Base-by-base conservation (phyloP, 2,888 invertebrate species). In the Drosophila conformis region DNA sequence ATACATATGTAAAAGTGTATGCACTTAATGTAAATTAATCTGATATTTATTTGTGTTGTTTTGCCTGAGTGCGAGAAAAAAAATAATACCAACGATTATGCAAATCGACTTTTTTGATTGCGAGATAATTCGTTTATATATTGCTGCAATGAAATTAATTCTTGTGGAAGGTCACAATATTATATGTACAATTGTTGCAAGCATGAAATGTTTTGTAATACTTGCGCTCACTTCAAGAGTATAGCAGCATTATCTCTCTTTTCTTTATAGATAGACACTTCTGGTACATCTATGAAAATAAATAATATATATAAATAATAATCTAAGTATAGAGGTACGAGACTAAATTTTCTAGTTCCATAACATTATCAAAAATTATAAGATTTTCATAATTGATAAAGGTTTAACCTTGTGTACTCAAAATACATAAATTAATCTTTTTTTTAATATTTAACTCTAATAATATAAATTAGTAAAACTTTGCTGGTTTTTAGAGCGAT, bases 1-100 rank as follows among this genome's bases (percentile, higher is more conserved):
- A 25, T 35, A 40, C 54, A 54, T 15, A 54, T 53, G 52, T 33
- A 53, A 25, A 18, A 36, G 13, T 35, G 2, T 27, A 6, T 49
- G 27, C 36, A 15, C 25, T 71, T 57, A 52, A 52, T 71, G 38
- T 35, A 52, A 59, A 69, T 70, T 33, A 61, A 70, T 61, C 18
- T 46, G 46, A 52, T 35, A 42, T 58, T 57, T 46, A 29, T 40
- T n/a, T 40, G 10, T n/a, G 40, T n/a, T 40, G 40, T 40, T 40
- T 40, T n/a, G 40, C 40, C 1, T 4, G n/a, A 10, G 10, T 13
- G 21, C 7, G 21, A 46, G 31, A 8, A 31, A 46, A 21, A 13
- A 21, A 27, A 27, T 4, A 7, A 10, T n/a, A 0, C 1, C 40
- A n/a, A 11, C 40, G 40, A 40, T 40, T 40, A n/a, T 7, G 21